Evolutionary conservation across 2,888 invertebrate genomes (phyloP).

Genomic region (Alsophila aescularia): DNA sequence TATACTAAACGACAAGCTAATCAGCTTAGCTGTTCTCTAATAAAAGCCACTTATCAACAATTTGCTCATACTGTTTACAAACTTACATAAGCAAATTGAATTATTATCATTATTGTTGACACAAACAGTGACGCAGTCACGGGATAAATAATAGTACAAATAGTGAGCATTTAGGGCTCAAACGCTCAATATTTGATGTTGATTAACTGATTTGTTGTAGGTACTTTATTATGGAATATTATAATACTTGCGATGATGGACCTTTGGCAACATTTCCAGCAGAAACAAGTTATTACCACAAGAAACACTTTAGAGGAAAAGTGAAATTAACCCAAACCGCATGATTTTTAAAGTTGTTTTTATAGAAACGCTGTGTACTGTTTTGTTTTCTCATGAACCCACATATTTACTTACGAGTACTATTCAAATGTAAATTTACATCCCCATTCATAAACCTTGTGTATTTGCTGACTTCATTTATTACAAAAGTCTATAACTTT

Average conservation of each 20-base stretch:
- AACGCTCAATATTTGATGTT: slow-evolving; percentile 19
- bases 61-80: slow-evolving; percentile 24
- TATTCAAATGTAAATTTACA: not conserved
- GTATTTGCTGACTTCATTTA: not conserved
- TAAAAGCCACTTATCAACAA: slow-evolving; percentile 25
- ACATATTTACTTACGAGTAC: not conserved
- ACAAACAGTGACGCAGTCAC: slow-evolving; percentile 11
- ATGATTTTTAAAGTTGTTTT: no score
- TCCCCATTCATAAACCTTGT: not conserved
- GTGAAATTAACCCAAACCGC: no score
- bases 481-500: slow-evolving; percentile 8
- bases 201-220: not conserved
- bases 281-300: no score
- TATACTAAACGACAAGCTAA: not conserved
- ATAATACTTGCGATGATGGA: no score
- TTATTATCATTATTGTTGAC: slow-evolving; percentile 26
- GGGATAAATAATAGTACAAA: slow-evolving; percentile 8
- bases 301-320: no score
- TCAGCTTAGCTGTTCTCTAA: slow-evolving; percentile 11
- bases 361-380: no score
- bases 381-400: not conserved
- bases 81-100: slow-evolving; percentile 22
- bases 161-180: slow-evolving; percentile 14
- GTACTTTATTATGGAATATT: no score
- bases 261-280: no score